Base-by-base conservation (phyloP, 1,140 invertebrate species). In the Teleogryllus occipitalis region DNA sequence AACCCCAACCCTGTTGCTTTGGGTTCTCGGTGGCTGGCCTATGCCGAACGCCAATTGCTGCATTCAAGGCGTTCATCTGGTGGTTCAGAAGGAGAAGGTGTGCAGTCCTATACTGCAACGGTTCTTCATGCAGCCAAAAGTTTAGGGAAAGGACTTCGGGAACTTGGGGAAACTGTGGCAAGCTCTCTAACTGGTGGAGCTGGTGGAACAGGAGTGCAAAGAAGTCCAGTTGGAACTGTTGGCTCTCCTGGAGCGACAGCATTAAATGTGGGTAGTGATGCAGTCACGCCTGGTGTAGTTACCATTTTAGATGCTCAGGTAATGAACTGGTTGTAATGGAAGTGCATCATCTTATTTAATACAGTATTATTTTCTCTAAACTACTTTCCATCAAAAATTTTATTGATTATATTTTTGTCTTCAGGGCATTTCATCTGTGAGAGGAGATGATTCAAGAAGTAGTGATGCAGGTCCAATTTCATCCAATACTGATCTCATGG, bases 91-190 rank as follows among this genome's bases (percentile, higher is more conserved):
- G 88, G 87, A 48, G 89, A 91, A 82, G 90, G 91, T 22, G 90
- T 94, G 12, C 93, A 95, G 83, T 98, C 96, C 82, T 98, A 98
- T 84, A 97, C 97, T 77, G 96, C 97, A 0, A 97, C 96, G 0
- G 94, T 98, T 75, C 90, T 99, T 18, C 96, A 97, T 87, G 97
- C 97, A 27, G 97, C 97, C 27, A 98, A 98, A 87, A 96, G 93
- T 21, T 86, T 96, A 10, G 94, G 94, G 47, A 94, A 95, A 85
- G 95, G 95, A 8, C 84, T 96, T 18, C 90, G 93, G 7, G 96
- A 96, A 77, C 89, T 99, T 80, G 94, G 97, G n/a, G 97, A 98
- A 86, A 96, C 94, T 47, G 95, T 99, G 18, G 96, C 96, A 0
- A 95, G 93, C 81, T 97, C 95, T 84, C 87, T 98, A 22, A 95